phyloP scores from a whole-genome alignment of 2,888 invertebrate genomes.

The Piscicola geometra region DNA sequence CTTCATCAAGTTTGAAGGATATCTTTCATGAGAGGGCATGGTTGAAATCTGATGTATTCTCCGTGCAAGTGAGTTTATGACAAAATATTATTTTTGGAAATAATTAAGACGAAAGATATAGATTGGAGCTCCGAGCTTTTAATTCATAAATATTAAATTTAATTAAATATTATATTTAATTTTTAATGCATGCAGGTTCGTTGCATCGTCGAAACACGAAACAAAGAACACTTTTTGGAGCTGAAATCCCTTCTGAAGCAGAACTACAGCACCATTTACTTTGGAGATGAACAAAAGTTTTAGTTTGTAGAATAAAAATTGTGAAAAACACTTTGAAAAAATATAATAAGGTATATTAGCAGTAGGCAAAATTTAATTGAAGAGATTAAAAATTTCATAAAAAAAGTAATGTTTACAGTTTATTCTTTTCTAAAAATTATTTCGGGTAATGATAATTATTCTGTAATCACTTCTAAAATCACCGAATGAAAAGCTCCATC shows the following conservation, averaged over 20 bases:
- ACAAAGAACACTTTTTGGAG: conserved; percentile 69
- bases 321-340: no score
- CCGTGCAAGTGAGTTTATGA: conserved; percentile 50
- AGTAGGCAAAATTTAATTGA: no score
- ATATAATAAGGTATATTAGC: no score
- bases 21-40: conserved; percentile 92
- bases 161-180: conserved; percentile 1
- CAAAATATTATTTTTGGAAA: background rate
- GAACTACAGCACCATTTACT: conserved; percentile 47
- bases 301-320: no score
- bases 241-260: conserved; percentile 54
- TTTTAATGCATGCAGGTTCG: conserved; percentile 68
- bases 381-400: no score
- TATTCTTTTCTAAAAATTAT: no score
- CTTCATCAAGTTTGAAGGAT: conserved; percentile 84
- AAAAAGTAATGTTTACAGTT: no score
- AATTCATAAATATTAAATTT: background rate
- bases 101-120: background rate
- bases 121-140: background rate
- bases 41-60: conserved; percentile 81
- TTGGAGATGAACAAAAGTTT: conserved; percentile 34
- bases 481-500: no score
- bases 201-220: conserved; percentile 82
- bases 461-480: no score
- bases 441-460: no score